Conservation (phyloP, 2,888 invertebrate species). For the Brenthis hecate region DNA sequence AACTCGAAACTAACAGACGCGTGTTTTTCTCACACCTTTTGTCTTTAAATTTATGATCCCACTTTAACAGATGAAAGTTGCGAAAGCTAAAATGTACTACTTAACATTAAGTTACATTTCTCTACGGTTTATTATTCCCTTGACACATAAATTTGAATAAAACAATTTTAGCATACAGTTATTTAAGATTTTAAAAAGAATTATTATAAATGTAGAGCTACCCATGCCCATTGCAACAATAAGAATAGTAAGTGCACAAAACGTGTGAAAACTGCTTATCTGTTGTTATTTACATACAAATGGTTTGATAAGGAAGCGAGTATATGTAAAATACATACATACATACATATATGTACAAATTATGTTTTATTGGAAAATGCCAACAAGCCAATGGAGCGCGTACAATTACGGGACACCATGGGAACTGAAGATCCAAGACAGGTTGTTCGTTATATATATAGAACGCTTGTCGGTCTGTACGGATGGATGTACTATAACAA, state of each 20-base stretch:
- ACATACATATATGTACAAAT: neutral
- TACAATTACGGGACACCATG: conserved; percentile 26
- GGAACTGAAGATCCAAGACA: conserved; percentile 21
- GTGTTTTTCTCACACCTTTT: conserved; percentile 24
- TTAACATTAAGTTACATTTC: neutral
- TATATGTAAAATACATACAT: conserved; percentile 9
- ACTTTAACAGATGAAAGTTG: neutral
- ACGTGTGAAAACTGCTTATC: conserved; percentile 7
- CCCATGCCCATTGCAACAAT: neutral
- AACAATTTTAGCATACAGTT: no score
- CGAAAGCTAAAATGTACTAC: neutral
- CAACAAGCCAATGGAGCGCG: conserved; percentile 25
- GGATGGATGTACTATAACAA: conserved; percentile 22
- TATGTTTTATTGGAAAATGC: conserved; percentile 18
- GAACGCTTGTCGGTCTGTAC: conserved; percentile 20
- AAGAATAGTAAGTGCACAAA: neutral
- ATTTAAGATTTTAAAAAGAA: neutral
- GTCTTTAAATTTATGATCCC: conserved; percentile 17
- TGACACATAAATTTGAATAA: no score
- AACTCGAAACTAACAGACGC: conserved; percentile 22
- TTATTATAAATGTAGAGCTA: neutral
- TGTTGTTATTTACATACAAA: conserved; percentile 2
- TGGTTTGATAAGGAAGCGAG: neutral
- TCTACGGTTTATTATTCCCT: neutral
- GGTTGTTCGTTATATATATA: conserved; percentile 10